Evolutionary conservation across 2,888 invertebrate genomes (phyloP), one percentile per base, ranked within the genome.

Genomic region (Notocelia uddmanniana): DNA sequence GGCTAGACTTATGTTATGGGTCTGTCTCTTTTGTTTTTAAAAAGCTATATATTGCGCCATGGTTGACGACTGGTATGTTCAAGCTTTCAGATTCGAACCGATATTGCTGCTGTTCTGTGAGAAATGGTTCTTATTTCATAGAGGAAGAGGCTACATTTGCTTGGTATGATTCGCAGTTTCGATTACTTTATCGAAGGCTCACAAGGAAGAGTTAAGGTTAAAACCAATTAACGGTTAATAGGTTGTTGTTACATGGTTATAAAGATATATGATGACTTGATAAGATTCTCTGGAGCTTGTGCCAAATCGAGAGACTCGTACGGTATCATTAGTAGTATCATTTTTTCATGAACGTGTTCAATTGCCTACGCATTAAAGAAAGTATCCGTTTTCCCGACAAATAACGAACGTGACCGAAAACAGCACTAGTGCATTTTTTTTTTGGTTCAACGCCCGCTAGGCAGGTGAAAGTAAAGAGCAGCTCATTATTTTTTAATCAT

Each of bases 391-490:
- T 79, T 82, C 81, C 78, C 78, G 78, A 75, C 74, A 74, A 74
- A 76, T 77, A 75, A 66, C 23, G 79, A 76, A 80, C 81, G 84
- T 83, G 83, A 84, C 79, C 80, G 81, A 85, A 83, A 54, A 79
- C 78, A 73, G 69, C 72, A 69, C 69, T 76, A 78, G 77, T 81
- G 84, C 82, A 83, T 83, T 88, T 86, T 84, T 86, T 79, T 77
- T 76, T 74, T 81, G 74, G 81, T 82, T 86, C 88, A 88, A 88
- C 80, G 88, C 80, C 86, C 88, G 83, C 87, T 85, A 88, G 88
- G 86, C 85, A 84, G 76, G 90, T 83, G 91, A 91, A 91, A 91
- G 90, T 89, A 79, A 90, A 91, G 88, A 91, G 91, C 81, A 81
- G 79, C 76, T 78, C 76, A 81, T 81, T 82, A 81, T 77, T 78